Conservation (phyloP, 2,888 invertebrate species). For the Hetaerina titia region DNA sequence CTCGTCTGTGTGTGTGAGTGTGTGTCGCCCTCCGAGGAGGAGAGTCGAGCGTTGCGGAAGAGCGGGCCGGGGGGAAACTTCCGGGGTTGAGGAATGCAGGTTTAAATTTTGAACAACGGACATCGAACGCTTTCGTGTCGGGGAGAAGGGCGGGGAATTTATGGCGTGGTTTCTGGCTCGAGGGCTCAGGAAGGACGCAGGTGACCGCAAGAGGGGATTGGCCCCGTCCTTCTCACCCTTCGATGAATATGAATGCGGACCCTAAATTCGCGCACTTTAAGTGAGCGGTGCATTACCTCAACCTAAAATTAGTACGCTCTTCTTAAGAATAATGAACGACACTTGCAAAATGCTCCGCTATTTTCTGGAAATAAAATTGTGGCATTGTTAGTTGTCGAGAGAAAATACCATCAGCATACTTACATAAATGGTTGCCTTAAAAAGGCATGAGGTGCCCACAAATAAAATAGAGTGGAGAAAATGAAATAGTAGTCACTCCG, state of each 20-base stretch:
- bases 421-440: no score
- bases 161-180: not conserved
- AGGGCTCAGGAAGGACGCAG: not conserved
- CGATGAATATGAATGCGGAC: not conserved
- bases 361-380: no score
- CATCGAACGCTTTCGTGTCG: not conserved
- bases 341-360: no score
- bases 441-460: no score
- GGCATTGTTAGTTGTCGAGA: no score
- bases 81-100: not conserved
- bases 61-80: not conserved
- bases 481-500: no score
- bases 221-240: not conserved
- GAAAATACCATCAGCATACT: no score
- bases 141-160: not conserved
- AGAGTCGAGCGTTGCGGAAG: not conserved
- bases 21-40: not conserved
- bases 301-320: not conserved
- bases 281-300: not conserved
- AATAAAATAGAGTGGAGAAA: no score
- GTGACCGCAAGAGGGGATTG: constrained; percentile 9
- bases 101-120: constrained; percentile 15
- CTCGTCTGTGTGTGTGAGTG: not conserved
- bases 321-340: not conserved
- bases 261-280: not conserved